Evolutionary conservation across 2,888 invertebrate species (phyloP).

Genomic region (Ceramica pisi): DNA sequence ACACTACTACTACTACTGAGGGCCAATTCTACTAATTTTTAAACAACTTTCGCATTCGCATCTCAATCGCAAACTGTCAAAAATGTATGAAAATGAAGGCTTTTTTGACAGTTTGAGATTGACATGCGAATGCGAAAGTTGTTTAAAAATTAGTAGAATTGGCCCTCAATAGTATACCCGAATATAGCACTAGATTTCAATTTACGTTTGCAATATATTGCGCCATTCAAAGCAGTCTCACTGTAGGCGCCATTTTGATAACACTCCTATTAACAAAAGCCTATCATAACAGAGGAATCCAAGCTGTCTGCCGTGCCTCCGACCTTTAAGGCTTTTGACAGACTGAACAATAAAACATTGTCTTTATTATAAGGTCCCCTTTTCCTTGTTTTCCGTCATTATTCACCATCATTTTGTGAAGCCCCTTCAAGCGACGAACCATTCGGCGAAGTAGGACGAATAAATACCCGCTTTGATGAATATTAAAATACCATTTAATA

Average conservation of each 20-base stretch:
- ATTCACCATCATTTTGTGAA: conserved; percentile 43
- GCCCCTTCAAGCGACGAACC: conserved; percentile 12
- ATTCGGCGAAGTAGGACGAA: conserved; percentile 10
- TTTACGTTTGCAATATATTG: conserved; percentile 61
- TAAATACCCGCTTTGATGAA: conserved; percentile 32
- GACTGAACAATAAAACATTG: conserved; percentile 65
- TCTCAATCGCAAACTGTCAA: no score
- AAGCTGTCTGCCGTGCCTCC: conserved; percentile 46
- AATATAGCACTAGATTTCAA: conserved; percentile 55
- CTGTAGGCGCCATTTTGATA: conserved; percentile 66
- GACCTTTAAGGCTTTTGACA: conserved; percentile 64
- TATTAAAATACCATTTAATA: conserved; percentile 33
- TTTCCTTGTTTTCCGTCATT: conserved; percentile 46
- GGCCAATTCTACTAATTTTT: no score
- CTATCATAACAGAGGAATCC: conserved; percentile 58
- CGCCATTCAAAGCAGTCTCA: conserved; percentile 55
- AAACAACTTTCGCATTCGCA: no score
- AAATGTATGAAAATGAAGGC: no score
- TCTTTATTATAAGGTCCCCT: conserved; percentile 40
- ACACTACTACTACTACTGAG: no score
- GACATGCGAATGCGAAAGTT: no score
- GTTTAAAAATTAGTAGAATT: no score
- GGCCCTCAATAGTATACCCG: conserved; percentile 11
- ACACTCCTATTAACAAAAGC: conserved; percentile 66
- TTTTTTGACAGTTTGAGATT: no score